Evolutionary conservation across 2,113 vertebrate genomes (phyloP).

Genomic region (Spheniscus mendiculus): DNA sequence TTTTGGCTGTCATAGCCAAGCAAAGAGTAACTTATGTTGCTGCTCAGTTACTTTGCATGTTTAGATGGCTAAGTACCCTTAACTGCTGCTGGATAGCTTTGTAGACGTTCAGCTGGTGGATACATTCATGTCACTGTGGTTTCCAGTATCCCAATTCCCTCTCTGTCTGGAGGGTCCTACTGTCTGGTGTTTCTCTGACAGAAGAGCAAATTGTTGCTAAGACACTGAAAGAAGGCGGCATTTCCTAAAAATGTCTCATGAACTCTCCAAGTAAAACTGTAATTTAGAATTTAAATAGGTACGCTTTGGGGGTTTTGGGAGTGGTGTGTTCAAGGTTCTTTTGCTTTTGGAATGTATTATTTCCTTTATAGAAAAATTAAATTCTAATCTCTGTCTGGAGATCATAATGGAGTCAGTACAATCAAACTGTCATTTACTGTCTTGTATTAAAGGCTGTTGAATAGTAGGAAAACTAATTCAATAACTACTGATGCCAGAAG

Average conservation of each 20-base stretch:
- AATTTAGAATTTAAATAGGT: background rate
- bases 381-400: background rate
- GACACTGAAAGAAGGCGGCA: background rate
- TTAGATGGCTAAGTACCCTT: background rate
- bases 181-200: background rate
- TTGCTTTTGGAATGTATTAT: background rate
- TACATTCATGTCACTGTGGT: background rate
- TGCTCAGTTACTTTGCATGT: background rate
- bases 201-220: background rate
- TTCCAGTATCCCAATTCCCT: background rate
- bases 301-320: accelerated
- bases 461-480: background rate
- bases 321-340: background rate
- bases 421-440: background rate
- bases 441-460: background rate
- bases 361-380: background rate
- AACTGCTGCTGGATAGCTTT: background rate
- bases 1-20: background rate
- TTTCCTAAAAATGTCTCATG: background rate
- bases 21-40: background rate
- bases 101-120: background rate
- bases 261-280: background rate
- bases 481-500: background rate
- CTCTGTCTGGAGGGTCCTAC: background rate
- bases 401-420: background rate